Percentiles rank a stretch among this genome's conserved stretches.
Conservation (phyloP, 2,888 invertebrate species). For the Noctua pronuba region DNA sequence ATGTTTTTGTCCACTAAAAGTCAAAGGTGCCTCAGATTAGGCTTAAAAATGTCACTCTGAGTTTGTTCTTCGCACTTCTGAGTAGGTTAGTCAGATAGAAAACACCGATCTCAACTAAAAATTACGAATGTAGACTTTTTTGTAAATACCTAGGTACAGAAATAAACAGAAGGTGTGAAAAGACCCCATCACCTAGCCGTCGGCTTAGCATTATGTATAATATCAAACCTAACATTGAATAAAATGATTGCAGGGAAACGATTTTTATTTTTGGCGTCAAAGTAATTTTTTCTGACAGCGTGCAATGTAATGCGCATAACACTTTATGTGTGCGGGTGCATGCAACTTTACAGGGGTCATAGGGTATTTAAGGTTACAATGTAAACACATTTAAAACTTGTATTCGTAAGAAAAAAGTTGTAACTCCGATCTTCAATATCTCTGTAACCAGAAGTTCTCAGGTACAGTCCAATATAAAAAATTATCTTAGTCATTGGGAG, state of each 20-base stretch:
- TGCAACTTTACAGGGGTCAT: neutral
- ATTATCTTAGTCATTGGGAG: neutral
- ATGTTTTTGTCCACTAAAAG: neutral
- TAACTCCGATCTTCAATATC: neutral
- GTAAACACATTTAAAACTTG: neutral
- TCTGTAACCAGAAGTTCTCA: too few species aligned
- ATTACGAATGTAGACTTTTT: neutral
- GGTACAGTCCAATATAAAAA: too few species aligned
- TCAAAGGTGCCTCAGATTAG: neutral
- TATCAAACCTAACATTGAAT: neutral
- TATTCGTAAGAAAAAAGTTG: neutral
- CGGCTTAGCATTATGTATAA: too few species aligned
- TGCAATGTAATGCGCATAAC: neutral
- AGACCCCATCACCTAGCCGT: neutral
- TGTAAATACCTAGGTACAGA: neutral
- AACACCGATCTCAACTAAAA: neutral
- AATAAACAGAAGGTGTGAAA: neutral
- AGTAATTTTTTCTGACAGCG: too few species aligned
- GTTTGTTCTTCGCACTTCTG: neutral
- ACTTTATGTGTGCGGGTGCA: neutral
- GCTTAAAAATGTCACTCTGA: neutral
- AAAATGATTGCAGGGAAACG: neutral
- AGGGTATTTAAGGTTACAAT: too few species aligned
- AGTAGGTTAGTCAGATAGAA: neutral
- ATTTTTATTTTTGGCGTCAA: neutral